A percentile compares a stretch with the other conserved stretches of the same genome.
These are phyloP conservation scores for Drosophila kuntzei DNA, from an alignment of 2,888 invertebrate species.

Conservation along the genomic window DNA sequence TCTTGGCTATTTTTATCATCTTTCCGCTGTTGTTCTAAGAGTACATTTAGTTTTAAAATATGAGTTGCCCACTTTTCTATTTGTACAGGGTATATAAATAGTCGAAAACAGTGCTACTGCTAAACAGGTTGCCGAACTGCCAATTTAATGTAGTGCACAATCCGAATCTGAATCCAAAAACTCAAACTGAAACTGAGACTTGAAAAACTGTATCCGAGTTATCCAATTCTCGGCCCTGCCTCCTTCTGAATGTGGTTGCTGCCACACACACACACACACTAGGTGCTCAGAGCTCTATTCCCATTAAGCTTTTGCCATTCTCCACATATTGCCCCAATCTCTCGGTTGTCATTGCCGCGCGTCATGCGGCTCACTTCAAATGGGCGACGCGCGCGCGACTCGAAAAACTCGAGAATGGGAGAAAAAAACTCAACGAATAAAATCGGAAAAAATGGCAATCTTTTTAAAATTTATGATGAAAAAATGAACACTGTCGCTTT, in stretches of 20 bases:
- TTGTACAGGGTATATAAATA: conserved; percentile 23
- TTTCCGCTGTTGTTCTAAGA: too few relatives aligned
- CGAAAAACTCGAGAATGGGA: conserved; percentile 9
- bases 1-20: too few relatives aligned
- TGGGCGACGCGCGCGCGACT: conserved; percentile 55
- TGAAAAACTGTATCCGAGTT: conserved; percentile 24
- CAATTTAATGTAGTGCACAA: conserved; percentile 69
- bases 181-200: conserved; percentile 28
- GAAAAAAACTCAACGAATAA: conserved; percentile 1
- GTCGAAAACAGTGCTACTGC: neutral
- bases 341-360: conserved; percentile 69
- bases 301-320: conserved; percentile 52
- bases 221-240: neutral
- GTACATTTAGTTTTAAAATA: neutral
- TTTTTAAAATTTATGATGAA: conserved; percentile 79
- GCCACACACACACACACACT: conserved; percentile 6
- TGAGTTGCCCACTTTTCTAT: too few relatives aligned
- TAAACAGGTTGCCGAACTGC: conserved; percentile 46
- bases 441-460: conserved; percentile 68
- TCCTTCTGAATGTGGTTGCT: neutral
- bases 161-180: conserved; percentile 40
- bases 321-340: conserved; percentile 34
- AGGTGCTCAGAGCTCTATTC: conserved; percentile 17
- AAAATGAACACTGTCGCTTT: conserved; percentile 80
- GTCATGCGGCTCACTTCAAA: conserved; percentile 76